These are phyloP conservation scores for Eulemur mongoz DNA, from an alignment of 2,797 vertebrate species.

Conservation along the genomic window DNA sequence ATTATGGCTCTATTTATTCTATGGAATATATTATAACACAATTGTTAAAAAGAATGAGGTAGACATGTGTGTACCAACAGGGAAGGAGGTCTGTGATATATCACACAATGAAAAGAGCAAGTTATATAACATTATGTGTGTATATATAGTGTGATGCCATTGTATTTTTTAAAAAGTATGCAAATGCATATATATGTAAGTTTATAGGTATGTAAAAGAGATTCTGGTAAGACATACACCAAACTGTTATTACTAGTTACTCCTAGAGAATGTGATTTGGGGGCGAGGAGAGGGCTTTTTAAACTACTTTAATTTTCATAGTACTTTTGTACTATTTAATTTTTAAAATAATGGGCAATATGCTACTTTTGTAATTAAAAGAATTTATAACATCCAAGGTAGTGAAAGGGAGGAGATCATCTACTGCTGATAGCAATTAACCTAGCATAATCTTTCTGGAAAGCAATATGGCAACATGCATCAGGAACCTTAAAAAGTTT, in stretches of 20 bases:
- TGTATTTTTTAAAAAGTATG: background rate
- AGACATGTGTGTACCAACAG: background rate
- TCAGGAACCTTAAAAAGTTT: background rate
- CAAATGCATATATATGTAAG: background rate
- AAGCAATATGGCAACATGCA: background rate
- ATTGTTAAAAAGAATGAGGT: background rate
- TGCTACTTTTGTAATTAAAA: constrained; percentile 10
- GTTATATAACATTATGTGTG: background rate
- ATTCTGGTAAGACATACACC: background rate
- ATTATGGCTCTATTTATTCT: background rate
- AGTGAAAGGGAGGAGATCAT: background rate
- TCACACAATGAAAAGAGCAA: background rate
- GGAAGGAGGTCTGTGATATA: background rate
- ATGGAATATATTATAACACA: background rate
- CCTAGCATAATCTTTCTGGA: background rate
- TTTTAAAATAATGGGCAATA: background rate
- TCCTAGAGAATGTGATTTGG: background rate
- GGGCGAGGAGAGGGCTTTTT: background rate
- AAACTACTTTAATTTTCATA: constrained; percentile 1
- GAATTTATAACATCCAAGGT: background rate
- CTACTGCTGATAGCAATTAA: background rate
- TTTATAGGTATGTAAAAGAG: background rate
- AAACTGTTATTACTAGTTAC: background rate
- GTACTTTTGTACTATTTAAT: background rate
- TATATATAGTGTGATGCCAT: background rate